A percentile compares a stretch with the other conserved stretches of the same genome.
phyloP scores from a whole-genome alignment of 2,888 invertebrate genomes.

The Platyscelio sp. region DNA sequence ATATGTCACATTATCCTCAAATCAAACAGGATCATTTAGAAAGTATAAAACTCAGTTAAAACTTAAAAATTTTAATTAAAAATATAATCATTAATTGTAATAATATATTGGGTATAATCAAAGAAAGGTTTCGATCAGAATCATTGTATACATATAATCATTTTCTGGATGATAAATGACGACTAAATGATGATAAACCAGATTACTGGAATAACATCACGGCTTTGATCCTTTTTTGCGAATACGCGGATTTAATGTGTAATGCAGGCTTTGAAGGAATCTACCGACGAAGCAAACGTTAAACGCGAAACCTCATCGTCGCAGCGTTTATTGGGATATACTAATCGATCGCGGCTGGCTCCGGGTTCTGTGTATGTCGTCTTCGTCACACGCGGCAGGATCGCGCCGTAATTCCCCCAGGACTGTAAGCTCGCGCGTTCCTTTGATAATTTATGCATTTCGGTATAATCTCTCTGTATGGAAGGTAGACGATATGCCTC shows the following conservation, averaged over 20 bases:
- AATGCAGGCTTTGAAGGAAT: conserved; percentile 27
- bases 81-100: no score
- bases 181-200: no score
- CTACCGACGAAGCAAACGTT: conserved; percentile 51
- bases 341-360: conserved; percentile 64
- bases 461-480: conserved; percentile 79
- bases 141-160: no score
- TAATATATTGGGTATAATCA: no score
- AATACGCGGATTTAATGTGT: conserved; percentile 33
- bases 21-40: no score
- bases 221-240: no score
- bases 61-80: no score
- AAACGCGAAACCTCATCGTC: conserved; percentile 51
- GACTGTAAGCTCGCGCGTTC: conserved; percentile 71
- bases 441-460: conserved; percentile 82
- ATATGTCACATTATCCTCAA: no score
- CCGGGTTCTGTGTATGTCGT: conserved; percentile 42
- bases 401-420: conserved; percentile 70
- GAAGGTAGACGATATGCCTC: conserved; percentile 72
- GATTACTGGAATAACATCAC: no score
- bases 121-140: no score
- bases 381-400: conserved; percentile 60
- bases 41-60: no score
- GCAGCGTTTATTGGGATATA: conserved; percentile 60
- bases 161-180: no score